Evolutionary conservation across 2,113 vertebrate species (phyloP), one percentile per base, ranked within the genome.

Genomic region (Craseonycteris thonglongyai): DNA sequence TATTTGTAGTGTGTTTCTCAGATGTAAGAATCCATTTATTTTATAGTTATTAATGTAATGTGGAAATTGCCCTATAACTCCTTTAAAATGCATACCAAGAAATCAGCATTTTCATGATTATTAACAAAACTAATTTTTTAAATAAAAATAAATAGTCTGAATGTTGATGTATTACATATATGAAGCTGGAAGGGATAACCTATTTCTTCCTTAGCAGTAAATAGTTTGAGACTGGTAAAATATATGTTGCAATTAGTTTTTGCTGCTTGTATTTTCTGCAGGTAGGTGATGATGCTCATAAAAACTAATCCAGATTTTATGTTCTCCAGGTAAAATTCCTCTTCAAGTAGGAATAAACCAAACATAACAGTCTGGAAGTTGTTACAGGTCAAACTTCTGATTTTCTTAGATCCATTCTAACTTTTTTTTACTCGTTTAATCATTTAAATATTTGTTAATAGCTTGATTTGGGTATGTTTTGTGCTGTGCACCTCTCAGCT

Each of bases 1-100:
- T 59, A 74, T 80, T 56, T 92, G 28, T 58, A n/a, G 35, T 72
- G 54, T 86, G 26, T 63, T 88, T 11, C 63, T 88, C 38, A 88
- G 33, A 88, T 89, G 38, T 11, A 86, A 81, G 13, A 86, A 78
- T 63, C 22, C 14, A 72, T 47, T 69, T 88, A 63, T 85, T 84
- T 92, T 94, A 88, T 51, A 40, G 28, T 83, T 87, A 93, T 81
- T 40, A 93, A 58, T 68, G 80, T 69, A 76, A 95, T 79, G n/a
- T 45, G 45, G 19, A 81, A 88, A 72, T 72, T 92, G 33, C 40
- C 59, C 45, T 65, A 3, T 42, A 89, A 82, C 16, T 94, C 38
- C 18, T 75, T 95, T 83, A 89, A 89, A 78, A 61, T 75, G 38
- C 83, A 83, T 72, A 91, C 7, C 30, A 79, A 24, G 13, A 86